Evolutionary conservation across 2,113 vertebrate species (phyloP), one percentile per base, ranked within the genome.

Genomic region (Tor tambroides): DNA sequence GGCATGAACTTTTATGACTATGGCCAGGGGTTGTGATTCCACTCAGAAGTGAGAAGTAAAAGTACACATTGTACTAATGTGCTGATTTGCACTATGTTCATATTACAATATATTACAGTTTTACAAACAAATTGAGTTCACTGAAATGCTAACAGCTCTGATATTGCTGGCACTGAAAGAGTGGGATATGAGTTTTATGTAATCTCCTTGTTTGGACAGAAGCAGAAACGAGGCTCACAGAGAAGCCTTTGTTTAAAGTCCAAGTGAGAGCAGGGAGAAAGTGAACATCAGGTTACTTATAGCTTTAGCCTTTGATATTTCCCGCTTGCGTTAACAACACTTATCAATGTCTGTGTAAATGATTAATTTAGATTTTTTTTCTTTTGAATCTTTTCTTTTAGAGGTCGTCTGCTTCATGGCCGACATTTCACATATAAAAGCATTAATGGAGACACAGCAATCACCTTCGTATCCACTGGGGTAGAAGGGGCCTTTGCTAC

Each of bases 341-440:
- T 78, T 63, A 80, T 61, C 30, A 38, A 2, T 15, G 32, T 80
- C 78, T 17, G 11, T 41, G 32, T 63, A 41, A 59, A 23, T n/a
- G 23, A 80, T 71, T 56, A 6, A 51, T 84, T 65, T 1, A 59
- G 23, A 17, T 59, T 28, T 46, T 23, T 76, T 19, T 19, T 41
- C 30, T 72, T 61, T 72, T 51, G 11, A 46, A 46, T 46, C 43
- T 32, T 28, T 26, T 54, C 32, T 85, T 43, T 41, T 85, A 99
- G 98, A 91, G 98, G 98, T 79, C 96, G 98, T 86, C 94, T 99
- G 90, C 95, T 99, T 90, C 98, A 99, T 15, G 98, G 98, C 92
- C 96, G 98, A 95, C 98, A 99, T 96, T 99, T 99, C 95, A 99
- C 98, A 0, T 99, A 97, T 94, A 99, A 99, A 96, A 99, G 98